These are phyloP conservation scores for Cyprinus carpio DNA, from an alignment of 2,113 vertebrate genomes.

Conservation along the genomic window DNA sequence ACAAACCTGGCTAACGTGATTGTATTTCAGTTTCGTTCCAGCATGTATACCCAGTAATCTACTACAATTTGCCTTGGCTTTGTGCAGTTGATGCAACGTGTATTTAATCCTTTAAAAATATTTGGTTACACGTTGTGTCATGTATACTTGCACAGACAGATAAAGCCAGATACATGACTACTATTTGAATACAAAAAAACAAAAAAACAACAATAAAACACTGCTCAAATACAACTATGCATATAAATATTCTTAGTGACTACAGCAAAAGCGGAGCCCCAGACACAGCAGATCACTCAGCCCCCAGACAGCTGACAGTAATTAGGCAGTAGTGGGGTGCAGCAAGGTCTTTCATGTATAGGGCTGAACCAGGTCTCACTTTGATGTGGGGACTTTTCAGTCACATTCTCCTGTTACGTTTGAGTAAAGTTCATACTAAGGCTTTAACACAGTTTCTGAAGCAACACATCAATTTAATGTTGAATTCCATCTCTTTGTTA, in stretches of 20 bases:
- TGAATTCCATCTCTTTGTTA: slow-evolving; percentile 32
- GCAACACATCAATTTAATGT: slow-evolving; percentile 37
- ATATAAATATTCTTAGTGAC: background rate
- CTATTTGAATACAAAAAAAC: background rate
- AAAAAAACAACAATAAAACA: background rate
- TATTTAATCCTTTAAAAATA: background rate
- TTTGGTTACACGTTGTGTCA: background rate
- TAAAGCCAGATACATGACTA: background rate
- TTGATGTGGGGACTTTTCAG: slow-evolving; percentile 48
- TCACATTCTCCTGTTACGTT: slow-evolving; percentile 33
- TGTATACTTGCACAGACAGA: background rate
- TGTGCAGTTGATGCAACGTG: background rate
- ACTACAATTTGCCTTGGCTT: background rate
- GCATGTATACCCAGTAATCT: background rate
- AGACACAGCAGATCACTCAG: slow-evolving; percentile 36
- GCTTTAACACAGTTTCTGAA: slow-evolving; percentile 32
- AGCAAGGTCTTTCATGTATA: slow-evolving; percentile 52
- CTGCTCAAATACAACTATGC: background rate
- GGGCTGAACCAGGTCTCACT: slow-evolving; percentile 35
- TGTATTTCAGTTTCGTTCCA: background rate
- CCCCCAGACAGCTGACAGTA: slow-evolving; percentile 54
- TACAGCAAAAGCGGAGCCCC: slow-evolving; percentile 10
- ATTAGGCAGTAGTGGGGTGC: slow-evolving; percentile 50
- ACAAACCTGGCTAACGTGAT: background rate
- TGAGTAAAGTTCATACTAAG: slow-evolving; percentile 4